Percentiles rank a stretch among this genome's conserved stretches.
These are phyloP conservation scores for Vombatus ursinus DNA, from an alignment of 2,113 vertebrate species.

Conservation along the genomic window DNA sequence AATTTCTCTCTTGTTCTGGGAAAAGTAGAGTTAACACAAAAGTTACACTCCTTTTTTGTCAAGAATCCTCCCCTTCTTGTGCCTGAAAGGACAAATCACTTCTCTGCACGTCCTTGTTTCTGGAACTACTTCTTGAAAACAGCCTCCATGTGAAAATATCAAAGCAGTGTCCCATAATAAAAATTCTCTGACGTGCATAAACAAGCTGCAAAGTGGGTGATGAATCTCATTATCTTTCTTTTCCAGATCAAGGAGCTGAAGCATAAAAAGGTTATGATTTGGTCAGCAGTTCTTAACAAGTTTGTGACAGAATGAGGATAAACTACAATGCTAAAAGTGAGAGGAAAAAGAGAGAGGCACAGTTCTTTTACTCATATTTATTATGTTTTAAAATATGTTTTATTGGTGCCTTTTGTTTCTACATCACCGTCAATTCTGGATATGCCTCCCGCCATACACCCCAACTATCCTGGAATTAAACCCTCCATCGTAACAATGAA, in stretches of 20 bases:
- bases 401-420: not conserved
- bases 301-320: constrained; percentile 43
- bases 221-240: constrained; percentile 26
- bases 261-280: constrained; percentile 25
- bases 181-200: not conserved
- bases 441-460: not conserved
- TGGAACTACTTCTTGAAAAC: not conserved
- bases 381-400: not conserved
- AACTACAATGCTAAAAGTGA: constrained; percentile 27
- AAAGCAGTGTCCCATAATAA: not conserved
- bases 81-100: not conserved
- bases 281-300: not conserved
- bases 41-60: not conserved
- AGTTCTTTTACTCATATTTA: not conserved
- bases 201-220: not conserved
- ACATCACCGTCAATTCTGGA: not conserved
- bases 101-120: not conserved
- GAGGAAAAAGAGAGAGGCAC: not conserved
- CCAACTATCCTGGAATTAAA: not conserved
- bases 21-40: constrained; percentile 26
- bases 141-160: not conserved
- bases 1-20: not conserved
- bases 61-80: not conserved
- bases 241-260: constrained; percentile 38
- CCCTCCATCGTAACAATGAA: not conserved